Conservation (phyloP, 1,140 invertebrate genomes). For the Platyscapa corneri region DNA sequence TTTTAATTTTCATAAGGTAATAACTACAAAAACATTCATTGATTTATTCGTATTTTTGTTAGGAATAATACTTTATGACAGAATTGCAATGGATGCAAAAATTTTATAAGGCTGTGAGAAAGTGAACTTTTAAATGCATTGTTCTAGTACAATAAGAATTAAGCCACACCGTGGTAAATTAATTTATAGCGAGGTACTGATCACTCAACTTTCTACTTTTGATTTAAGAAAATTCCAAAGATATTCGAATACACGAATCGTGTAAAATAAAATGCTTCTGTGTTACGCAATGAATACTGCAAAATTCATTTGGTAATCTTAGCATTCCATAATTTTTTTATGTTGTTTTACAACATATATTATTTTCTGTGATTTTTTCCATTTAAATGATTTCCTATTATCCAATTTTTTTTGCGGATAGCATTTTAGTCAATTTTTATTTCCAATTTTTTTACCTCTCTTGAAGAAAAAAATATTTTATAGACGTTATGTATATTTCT, state of each 20-base stretch:
- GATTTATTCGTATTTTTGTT: constrained; percentile 31
- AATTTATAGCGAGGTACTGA: constrained; percentile 43
- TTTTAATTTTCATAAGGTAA: background rate
- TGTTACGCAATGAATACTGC: constrained; percentile 43
- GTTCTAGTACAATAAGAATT: constrained; percentile 39
- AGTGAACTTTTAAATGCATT: constrained; percentile 44
- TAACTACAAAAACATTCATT: background rate
- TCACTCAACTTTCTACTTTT: constrained; percentile 42
- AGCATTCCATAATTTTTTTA: constrained; percentile 33
- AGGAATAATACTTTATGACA: constrained; percentile 7
- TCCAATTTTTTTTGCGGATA: constrained; percentile 19
- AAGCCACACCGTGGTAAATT: background rate
- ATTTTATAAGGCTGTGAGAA: constrained; percentile 49
- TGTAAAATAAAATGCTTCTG: constrained; percentile 47
- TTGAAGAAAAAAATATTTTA: constrained; percentile 43
- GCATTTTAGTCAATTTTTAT: constrained; percentile 30
- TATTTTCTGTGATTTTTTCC: constrained; percentile 48
- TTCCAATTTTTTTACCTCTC: constrained; percentile 20
- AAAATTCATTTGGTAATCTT: constrained; percentile 47
- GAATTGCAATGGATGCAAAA: constrained; percentile 35
- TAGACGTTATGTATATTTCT: constrained; percentile 47
- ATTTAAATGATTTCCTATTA: constrained; percentile 16
- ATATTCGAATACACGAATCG: constrained; percentile 41
- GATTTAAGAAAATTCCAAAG: constrained; percentile 50
- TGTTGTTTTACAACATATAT: constrained; percentile 12